phyloP scores from a whole-genome alignment of 2,797 vertebrate species.

The Alcedo quadribrachys region DNA sequence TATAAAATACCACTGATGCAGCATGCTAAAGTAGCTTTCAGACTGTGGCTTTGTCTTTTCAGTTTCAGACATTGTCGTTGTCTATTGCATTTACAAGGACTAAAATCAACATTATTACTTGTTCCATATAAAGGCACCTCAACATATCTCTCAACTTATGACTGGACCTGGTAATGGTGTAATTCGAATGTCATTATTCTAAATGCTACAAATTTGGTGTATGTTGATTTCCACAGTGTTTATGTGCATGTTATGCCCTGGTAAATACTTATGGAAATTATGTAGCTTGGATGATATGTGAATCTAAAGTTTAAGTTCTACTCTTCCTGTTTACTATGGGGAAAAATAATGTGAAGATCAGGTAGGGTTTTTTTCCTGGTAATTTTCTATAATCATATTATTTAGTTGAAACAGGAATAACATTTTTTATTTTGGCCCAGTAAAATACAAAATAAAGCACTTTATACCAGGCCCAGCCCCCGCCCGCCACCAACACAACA shows the following conservation, averaged over 20 bases:
- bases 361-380: neutral
- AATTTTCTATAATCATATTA: neutral
- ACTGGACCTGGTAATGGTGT: neutral
- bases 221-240: neutral
- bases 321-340: neutral
- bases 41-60: neutral
- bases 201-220: neutral
- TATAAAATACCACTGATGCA: neutral
- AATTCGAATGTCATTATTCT: neutral
- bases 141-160: neutral
- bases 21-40: neutral
- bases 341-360: neutral
- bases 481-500: too few species aligned
- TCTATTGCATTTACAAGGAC: neutral
- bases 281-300: neutral
- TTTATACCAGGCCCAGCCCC: too few species aligned
- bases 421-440: neutral
- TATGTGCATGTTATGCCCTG: neutral
- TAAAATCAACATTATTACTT: neutral
- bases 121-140: neutral
- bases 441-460: neutral
- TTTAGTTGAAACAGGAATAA: neutral
- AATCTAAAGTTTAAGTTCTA: neutral
- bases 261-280: neutral
- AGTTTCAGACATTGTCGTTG: neutral